Percentiles rank a stretch among this genome's conserved stretches.
Conservation (phyloP, 2,113 vertebrate species). For the Gallinago paraguaiae region DNA sequence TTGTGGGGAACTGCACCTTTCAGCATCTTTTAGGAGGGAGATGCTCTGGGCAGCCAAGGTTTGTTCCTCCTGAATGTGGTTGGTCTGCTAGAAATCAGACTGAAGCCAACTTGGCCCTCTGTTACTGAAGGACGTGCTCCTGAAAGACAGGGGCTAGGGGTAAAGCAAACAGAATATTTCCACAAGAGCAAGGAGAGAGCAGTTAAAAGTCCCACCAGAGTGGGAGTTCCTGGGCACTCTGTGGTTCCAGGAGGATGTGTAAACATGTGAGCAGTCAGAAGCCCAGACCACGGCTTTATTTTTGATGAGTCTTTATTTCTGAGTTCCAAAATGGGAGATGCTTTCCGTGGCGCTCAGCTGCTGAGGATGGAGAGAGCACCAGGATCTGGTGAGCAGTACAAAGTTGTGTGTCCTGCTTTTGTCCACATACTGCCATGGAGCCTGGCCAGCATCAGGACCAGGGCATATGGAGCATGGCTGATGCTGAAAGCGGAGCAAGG, state of each 20-base stretch:
- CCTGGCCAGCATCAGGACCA: not conserved
- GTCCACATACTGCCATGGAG: not conserved
- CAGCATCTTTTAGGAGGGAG: not conserved
- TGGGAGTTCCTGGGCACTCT: not conserved
- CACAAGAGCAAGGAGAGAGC: not conserved
- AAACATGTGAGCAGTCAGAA: not conserved
- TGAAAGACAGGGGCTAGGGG: not conserved
- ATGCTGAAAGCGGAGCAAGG: not conserved
- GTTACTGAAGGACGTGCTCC: not conserved
- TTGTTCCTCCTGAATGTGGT: not conserved
- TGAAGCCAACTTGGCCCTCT: not conserved
- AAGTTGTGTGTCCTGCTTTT: not conserved
- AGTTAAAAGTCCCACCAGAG: not conserved
- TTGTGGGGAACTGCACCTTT: not conserved
- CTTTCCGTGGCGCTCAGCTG: not conserved
- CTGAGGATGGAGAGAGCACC: rapidly evolving
- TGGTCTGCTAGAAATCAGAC: not conserved
- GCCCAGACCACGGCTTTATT: not conserved
- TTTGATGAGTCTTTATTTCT: not conserved
- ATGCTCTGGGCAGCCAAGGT: not conserved
- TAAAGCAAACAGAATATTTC: not conserved
- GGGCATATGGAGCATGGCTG: not conserved
- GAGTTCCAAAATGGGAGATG: not conserved
- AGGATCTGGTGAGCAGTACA: rapidly evolving
- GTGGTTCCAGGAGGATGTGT: not conserved